Conservation (phyloP, 2,888 invertebrate species). For the Thymelicus acteon region DNA sequence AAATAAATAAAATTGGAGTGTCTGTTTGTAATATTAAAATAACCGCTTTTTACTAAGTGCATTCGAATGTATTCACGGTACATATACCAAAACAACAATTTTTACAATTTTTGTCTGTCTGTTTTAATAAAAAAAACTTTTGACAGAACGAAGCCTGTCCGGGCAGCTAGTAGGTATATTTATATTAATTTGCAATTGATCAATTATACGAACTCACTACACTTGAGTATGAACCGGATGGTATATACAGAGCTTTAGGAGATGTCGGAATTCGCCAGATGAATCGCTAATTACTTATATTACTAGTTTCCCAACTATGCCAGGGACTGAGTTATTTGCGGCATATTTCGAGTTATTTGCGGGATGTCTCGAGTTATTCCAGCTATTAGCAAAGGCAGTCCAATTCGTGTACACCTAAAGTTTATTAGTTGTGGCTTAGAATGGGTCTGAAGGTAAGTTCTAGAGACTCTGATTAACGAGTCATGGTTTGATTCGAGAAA, state of each 20-base stretch:
- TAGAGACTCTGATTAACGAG: not conserved
- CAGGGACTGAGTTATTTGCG: constrained; percentile 5
- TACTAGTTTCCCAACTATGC: not conserved
- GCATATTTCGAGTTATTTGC: constrained; percentile 7
- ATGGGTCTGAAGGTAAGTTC: not conserved
- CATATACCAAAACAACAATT: too few relatives aligned
- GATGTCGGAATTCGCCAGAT: constrained; percentile 1
- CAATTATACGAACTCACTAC: too few relatives aligned
- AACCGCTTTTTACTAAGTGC: too few relatives aligned
- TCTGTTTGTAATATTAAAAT: too few relatives aligned
- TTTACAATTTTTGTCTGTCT: too few relatives aligned
- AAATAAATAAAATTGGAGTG: too few relatives aligned
- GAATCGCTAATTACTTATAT: constrained; percentile 10
- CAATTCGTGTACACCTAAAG: not conserved
- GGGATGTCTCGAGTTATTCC: not conserved
- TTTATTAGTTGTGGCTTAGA: constrained; percentile 2
- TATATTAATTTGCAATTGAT: too few relatives aligned
- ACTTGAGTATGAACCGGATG: not conserved
- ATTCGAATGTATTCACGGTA: too few relatives aligned
- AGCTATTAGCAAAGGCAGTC: constrained; percentile 5
- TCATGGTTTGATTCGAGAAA: not conserved
- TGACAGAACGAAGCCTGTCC: too few relatives aligned
- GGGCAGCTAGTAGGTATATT: too few relatives aligned
- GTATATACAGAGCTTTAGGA: not conserved
- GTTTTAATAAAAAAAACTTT: too few relatives aligned